Base-by-base conservation (phyloP, 2,113 vertebrate genomes). In the Prolemur simus region DNA sequence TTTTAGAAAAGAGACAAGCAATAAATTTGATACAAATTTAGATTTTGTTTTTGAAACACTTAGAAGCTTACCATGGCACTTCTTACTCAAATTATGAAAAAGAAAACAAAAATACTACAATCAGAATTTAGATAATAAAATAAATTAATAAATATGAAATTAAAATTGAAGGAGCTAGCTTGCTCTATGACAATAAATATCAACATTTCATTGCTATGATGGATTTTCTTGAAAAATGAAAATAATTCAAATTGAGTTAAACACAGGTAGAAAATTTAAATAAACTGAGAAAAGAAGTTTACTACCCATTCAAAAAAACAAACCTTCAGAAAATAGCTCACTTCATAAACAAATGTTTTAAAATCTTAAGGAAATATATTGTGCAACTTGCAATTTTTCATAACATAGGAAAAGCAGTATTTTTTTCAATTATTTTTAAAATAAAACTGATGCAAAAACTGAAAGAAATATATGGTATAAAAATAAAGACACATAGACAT, bases 81-180 rank as follows among this genome's bases (percentile, higher is more conserved):
- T 88, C 23, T 58, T 60, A 89, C 17, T 86, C 25, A 90, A 89
- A 89, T 86, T 90, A 58, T 83, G 21, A 52, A 87, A 94, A 86
- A 54, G 6, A 37, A 71, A 92, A 68, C 47, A 86, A 42, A 94
- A 82, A 74, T 39, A 34, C 4, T 32, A 34, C 0, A 39, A 76
- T 47, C 14, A 87, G 29, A 68, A 92, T 78, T 52, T 69, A 80
- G 13, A 58, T 3, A 39, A 64, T 17, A 4, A 86, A 87, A 52
- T 71, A 83, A 69, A 69, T 42, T 27, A 32, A 63, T 29, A n/a
- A 32, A 11, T 45, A 76, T 45, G 2, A n/a, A 80, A 32, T 42
- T 58, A 32, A 90, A 96, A 69, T 76, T 69, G 3, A 87, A 34
- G 21, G 47, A 58, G 10, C 42, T 23, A 74, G 42, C 4, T 58